Percentiles rank a stretch among this genome's conserved stretches.
These are phyloP conservation scores for Carpatolechia fugitivella DNA, from an alignment of 2,888 invertebrate genomes.

Conservation along the genomic window DNA sequence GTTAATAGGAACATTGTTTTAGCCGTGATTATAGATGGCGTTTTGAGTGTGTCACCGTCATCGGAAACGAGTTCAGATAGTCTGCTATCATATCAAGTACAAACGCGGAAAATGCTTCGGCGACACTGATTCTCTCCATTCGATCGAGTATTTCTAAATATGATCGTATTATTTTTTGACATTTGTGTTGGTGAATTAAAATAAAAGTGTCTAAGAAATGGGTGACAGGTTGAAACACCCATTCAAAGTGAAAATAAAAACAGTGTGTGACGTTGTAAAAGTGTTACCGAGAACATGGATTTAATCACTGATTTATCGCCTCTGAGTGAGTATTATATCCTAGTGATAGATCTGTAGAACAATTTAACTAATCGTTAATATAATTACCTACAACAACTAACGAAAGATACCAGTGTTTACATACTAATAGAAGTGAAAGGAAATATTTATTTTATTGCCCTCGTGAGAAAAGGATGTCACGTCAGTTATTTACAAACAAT, in stretches of 20 bases:
- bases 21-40: neutral
- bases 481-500: too few species aligned
- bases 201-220: conserved; percentile 61
- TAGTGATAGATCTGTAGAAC: too few species aligned
- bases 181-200: conserved; percentile 13
- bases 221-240: conserved; percentile 70
- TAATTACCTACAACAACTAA: neutral
- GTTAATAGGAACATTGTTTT: neutral
- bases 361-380: neutral
- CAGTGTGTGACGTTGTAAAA: conserved; percentile 31
- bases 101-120: conserved; percentile 53
- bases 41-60: neutral
- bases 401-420: neutral
- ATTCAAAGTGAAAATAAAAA: conserved; percentile 67
- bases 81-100: conserved; percentile 2
- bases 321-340: conserved; percentile 55
- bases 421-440: neutral
- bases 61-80: neutral
- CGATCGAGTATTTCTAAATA: conserved; percentile 11
- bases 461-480: too few species aligned
- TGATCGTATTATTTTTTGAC: conserved; percentile 7
- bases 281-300: conserved; percentile 61
- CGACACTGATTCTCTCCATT: conserved; percentile 34
- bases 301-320: conserved; percentile 61
- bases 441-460: neutral